phyloP scores from a whole-genome alignment of 2,888 invertebrate genomes.

The Neuroscelio doddi region DNA sequence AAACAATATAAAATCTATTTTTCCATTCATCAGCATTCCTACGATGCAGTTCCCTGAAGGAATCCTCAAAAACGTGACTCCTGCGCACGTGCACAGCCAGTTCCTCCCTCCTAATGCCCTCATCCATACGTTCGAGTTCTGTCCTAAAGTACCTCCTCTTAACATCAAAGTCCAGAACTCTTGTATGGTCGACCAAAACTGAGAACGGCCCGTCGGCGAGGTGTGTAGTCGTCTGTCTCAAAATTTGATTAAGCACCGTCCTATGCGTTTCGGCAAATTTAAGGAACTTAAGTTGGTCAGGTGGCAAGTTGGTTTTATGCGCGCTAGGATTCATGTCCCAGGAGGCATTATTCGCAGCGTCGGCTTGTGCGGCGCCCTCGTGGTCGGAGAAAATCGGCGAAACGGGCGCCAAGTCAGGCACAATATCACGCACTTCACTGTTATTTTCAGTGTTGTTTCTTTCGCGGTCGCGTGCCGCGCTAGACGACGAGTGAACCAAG shows the following conservation, averaged over 20 bases:
- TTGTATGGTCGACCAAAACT: slow-evolving; percentile 88
- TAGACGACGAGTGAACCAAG: slow-evolving; percentile 84
- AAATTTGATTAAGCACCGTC: slow-evolving; percentile 90
- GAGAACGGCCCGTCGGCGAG: slow-evolving; percentile 90
- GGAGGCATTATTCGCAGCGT: slow-evolving; percentile 41
- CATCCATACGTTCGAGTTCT: slow-evolving; percentile 88
- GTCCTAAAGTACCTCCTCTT: slow-evolving; percentile 90
- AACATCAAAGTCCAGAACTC: slow-evolving; percentile 92
- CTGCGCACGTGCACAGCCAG: slow-evolving; percentile 89
- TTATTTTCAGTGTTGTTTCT: slow-evolving; percentile 54
- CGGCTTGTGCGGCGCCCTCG: slow-evolving; percentile 57
- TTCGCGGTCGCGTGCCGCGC: slow-evolving; percentile 65
- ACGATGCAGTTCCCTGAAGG: slow-evolving; percentile 88
- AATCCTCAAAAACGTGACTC: slow-evolving; percentile 90
- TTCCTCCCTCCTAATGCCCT: slow-evolving; percentile 85
- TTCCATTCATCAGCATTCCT: slow-evolving; percentile 91
- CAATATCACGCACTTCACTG: slow-evolving; percentile 62
- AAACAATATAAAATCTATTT: slow-evolving; percentile 92
- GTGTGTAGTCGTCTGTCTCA: slow-evolving; percentile 85
- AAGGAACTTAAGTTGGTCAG: slow-evolving; percentile 85
- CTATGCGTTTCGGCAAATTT: slow-evolving; percentile 90
- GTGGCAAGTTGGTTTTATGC: slow-evolving; percentile 71
- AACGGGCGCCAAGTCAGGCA: slow-evolving; percentile 66
- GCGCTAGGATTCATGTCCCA: slow-evolving; percentile 63
- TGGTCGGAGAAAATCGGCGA: slow-evolving; percentile 67